Conservation (phyloP, 2,113 vertebrate species). For the Malurus cyaneus region DNA sequence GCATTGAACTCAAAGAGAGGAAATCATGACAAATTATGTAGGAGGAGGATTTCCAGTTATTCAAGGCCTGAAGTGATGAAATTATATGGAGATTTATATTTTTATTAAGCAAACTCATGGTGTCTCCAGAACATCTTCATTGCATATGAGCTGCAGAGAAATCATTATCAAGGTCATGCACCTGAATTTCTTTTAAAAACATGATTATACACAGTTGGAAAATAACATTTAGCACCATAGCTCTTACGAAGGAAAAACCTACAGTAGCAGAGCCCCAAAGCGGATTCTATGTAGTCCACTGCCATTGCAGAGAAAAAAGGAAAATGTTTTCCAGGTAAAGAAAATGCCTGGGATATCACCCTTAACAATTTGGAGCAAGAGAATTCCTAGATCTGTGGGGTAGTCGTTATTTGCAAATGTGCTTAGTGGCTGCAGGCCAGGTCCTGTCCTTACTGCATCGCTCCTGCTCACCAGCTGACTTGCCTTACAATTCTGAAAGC, state of each 20-base stretch:
- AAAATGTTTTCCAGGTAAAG: background rate
- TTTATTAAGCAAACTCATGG: constrained; percentile 4
- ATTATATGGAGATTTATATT: background rate
- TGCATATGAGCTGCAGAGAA: background rate
- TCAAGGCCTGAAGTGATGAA: background rate
- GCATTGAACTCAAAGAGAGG: background rate
- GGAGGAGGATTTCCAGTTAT: constrained; percentile 50
- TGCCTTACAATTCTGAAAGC: background rate
- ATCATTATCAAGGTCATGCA: background rate
- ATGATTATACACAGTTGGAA: background rate
- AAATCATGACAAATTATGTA: constrained; percentile 20
- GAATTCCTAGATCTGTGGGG: background rate
- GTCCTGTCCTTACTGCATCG: background rate
- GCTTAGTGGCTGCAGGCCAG: background rate
- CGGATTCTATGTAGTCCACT: background rate
- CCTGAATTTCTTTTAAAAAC: background rate
- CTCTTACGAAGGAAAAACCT: background rate
- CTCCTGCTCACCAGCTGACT: background rate
- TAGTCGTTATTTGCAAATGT: background rate
- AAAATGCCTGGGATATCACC: background rate
- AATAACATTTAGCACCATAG: background rate
- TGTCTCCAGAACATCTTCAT: background rate
- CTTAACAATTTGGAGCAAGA: background rate
- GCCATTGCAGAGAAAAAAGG: background rate
- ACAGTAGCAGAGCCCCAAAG: background rate